Evolutionary conservation across 2,797 vertebrate species (phyloP), one percentile per base, ranked within the genome.

Genomic region (Sebastes kiyomatsui): DNA sequence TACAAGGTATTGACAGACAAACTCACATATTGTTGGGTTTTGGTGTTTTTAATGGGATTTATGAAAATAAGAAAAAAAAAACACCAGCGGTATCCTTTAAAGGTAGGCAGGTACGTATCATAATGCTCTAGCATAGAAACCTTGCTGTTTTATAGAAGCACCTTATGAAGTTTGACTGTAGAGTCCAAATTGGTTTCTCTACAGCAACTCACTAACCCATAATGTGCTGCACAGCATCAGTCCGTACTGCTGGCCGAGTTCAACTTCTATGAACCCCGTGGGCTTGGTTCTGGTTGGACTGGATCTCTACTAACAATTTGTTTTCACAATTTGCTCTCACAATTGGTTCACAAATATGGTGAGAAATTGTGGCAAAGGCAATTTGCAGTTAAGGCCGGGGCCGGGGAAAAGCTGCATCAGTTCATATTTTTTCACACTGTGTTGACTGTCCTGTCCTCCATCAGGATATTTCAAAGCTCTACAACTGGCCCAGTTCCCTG

Each of bases 401-500:
- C 22, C 42, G 22, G 35, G 28, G 33, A 59, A 68, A 71, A 77
- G 46, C 59, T 18, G 49, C 59, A 68, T 46, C 52, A 68, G 61
- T 86, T 72, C 60, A 72, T 68, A 81, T 85, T 84, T 84, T 67
- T 81, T 81, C 77, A 72, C 32, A 67, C 14, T 56, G 58, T 70
- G 72, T 61, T 82, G 75, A 61, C 59, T 30, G 72, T 82, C 72
- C 73, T 28, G 58, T 89, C 49, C 81, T 84, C 84, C 86, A 84
- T 88, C 87, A 78, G 80, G 81, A 86, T 76, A 72, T 88, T 90
- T 85, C 76, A 80, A 83, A 86, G 85, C 78, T 84, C 80, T 23
- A 77, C 82, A 69, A 84, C 83, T 92, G 91, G 86, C 89, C 90
- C 89, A 90, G 71, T 92, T 93, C 88, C 82, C 83, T 87, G 87